Evolutionary conservation across 2,888 invertebrate species (phyloP).

Genomic region (Periphyllus acericola): DNA sequence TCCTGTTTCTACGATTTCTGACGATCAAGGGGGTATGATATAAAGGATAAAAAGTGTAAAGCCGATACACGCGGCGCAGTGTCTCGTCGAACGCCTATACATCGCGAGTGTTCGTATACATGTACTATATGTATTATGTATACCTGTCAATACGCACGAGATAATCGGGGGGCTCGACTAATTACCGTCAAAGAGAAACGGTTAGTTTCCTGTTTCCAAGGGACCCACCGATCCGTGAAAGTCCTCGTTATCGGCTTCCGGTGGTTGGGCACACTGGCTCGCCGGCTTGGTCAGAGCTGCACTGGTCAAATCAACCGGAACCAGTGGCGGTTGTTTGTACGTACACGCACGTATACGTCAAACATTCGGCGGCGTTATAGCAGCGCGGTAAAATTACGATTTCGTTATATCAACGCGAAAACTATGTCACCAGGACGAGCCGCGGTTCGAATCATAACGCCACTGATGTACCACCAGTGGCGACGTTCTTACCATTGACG

Average conservation of each 20-base stretch:
- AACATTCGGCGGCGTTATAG: background rate
- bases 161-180: conserved; percentile 56
- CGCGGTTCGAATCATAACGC: too few species aligned
- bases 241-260: conserved; percentile 62
- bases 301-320: conserved; percentile 59
- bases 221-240: conserved; percentile 61
- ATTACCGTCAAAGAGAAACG: conserved; percentile 61
- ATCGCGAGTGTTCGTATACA: background rate
- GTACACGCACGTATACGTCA: background rate
- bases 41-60: background rate
- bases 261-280: conserved; percentile 18
- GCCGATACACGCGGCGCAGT: background rate
- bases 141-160: conserved; percentile 37
- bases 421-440: too few species aligned
- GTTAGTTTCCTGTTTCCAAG: conserved; percentile 60
- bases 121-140: background rate
- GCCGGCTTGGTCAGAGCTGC: conserved; percentile 22
- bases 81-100: background rate
- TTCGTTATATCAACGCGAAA: too few species aligned
- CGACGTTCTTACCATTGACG: too few species aligned
- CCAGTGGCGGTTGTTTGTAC: background rate
- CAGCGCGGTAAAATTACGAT: too few species aligned
- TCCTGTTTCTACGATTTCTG: conserved; percentile 48
- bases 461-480: too few species aligned
- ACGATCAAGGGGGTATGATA: background rate